Conservation (phyloP, 2,113 vertebrate genomes). For the Crotalus helleri region DNA sequence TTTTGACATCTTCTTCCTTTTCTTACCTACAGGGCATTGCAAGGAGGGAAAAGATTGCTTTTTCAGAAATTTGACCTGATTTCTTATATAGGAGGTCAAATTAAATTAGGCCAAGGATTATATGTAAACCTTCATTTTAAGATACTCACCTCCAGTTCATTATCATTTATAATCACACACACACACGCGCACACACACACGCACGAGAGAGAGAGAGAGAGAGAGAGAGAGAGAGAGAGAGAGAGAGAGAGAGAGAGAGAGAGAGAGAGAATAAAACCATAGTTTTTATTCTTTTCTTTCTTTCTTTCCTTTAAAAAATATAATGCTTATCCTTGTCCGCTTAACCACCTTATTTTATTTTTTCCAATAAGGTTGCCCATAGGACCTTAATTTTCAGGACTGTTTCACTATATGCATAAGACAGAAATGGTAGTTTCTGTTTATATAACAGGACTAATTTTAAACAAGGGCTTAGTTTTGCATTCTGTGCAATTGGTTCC, state of each 20-base stretch:
- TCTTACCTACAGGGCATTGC: neutral
- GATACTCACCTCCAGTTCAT: neutral
- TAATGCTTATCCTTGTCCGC: neutral
- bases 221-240: too few relatives aligned
- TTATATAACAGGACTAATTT: neutral
- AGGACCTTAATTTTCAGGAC: neutral
- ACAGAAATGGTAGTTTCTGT: neutral
- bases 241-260: too few relatives aligned
- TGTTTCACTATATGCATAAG: neutral
- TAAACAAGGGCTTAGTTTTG: neutral
- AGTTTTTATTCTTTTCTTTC: neutral
- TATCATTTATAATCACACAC: neutral
- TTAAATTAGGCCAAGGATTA: neutral
- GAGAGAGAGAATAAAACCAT: neutral
- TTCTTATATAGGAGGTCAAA: neutral
- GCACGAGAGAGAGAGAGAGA: too few relatives aligned
- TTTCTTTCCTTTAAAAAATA: neutral
- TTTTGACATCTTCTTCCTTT: neutral
- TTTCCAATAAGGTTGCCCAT: neutral
- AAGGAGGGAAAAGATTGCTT: neutral
- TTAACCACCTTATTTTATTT: neutral
- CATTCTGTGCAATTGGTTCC: neutral
- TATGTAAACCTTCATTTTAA: neutral
- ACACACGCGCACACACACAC: neutral
- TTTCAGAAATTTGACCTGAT: neutral